Conservation (phyloP, 2,797 vertebrate species). For the Arnoldichthys spilopterus region DNA sequence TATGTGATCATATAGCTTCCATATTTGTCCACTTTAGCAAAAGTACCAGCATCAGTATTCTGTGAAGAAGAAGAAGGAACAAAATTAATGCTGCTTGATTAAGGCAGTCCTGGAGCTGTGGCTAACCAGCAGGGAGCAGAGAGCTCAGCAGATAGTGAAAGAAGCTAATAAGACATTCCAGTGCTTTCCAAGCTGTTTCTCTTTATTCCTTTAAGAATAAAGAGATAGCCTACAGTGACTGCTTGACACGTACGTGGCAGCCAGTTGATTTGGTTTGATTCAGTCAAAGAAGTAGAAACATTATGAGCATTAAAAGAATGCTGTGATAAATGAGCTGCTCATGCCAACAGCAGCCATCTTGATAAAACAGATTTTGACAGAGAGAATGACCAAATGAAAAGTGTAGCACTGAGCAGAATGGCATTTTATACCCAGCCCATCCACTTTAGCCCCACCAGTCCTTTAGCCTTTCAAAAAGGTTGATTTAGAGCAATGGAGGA, state of each 20-base stretch:
- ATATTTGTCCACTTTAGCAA: constrained; percentile 15
- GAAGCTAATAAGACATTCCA: constrained; percentile 51
- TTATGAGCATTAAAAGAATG: constrained; percentile 32
- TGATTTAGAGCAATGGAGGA: constrained; percentile 46
- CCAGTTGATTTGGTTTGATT: constrained; percentile 61
- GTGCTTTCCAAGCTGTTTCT: constrained; percentile 39
- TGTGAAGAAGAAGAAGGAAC: constrained; percentile 1
- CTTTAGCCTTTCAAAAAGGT: constrained; percentile 47
- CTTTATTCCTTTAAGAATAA: constrained; percentile 35
- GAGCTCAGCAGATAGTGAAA: constrained; percentile 42
- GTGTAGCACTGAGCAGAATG: constrained; percentile 50
- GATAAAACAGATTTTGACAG: constrained; percentile 40
- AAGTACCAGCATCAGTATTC: constrained; percentile 15
- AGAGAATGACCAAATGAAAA: constrained; percentile 50
- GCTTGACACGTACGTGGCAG: constrained; percentile 36
- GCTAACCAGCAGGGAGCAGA: constrained; percentile 46
- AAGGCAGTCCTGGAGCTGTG: constrained; percentile 60
- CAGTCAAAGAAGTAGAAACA: constrained; percentile 57
- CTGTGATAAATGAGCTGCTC: constrained; percentile 2
- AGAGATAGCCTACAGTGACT: constrained; percentile 42
- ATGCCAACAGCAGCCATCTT: neutral
- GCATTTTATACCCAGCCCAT: constrained; percentile 46
- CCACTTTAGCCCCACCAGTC: constrained; percentile 48
- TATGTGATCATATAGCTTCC: neutral
- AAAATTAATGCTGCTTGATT: constrained; percentile 44